Conservation (phyloP, 2,113 vertebrate species). For the Corvus moneduloides region DNA sequence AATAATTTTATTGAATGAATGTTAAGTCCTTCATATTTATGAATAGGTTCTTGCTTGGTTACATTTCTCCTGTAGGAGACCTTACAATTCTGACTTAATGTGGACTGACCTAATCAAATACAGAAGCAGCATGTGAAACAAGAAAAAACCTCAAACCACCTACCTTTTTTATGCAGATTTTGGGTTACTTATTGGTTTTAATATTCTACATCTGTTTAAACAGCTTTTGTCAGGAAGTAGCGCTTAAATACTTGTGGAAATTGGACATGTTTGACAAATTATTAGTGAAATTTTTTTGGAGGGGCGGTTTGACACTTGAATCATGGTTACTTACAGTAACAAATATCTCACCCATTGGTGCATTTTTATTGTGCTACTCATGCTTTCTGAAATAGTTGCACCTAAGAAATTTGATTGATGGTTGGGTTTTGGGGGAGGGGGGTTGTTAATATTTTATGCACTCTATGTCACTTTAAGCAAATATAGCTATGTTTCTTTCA, state of each 20-base stretch:
- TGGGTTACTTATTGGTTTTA: background rate
- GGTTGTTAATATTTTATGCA: background rate
- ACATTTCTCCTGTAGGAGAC: background rate
- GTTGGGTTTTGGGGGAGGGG: accelerated
- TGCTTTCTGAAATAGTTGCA: background rate
- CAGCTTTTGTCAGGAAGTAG: background rate
- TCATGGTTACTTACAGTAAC: background rate
- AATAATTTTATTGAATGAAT: background rate
- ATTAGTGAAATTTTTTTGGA: background rate
- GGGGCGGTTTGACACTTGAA: background rate
- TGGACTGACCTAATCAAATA: background rate
- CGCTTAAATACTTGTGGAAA: background rate
- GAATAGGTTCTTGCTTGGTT: background rate
- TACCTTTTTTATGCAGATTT: background rate
- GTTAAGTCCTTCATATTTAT: background rate
- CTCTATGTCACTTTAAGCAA: background rate
- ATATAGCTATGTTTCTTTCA: background rate
- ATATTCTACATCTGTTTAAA: background rate
- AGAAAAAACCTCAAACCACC: background rate
- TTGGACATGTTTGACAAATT: background rate
- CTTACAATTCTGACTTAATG: background rate
- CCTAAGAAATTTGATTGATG: background rate
- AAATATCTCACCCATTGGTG: background rate
- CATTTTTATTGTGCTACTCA: background rate
- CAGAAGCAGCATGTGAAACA: background rate